A percentile compares a stretch with the other conserved stretches of the same genome.
Evolutionary conservation across 92 coral and sea anemone species (phyloP).

Genomic region (Epizoanthus ramosus): DNA sequence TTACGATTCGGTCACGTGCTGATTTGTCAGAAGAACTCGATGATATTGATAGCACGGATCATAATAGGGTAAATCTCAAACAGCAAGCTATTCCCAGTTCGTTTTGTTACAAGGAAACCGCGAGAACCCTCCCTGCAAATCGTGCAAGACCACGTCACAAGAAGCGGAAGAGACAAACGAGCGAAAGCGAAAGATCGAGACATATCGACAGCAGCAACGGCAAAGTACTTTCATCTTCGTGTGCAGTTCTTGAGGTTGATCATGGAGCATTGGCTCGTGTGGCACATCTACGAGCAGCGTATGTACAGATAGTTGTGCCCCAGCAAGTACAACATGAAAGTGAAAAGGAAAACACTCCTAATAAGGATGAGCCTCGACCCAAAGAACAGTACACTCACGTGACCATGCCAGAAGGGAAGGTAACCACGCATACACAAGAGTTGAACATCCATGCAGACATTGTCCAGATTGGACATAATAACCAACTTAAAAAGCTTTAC

Average conservation of each 20-base stretch:
- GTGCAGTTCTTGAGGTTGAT: not conserved
- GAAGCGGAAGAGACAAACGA: constrained; percentile 1
- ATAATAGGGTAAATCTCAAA: not conserved
- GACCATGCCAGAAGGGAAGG: not conserved
- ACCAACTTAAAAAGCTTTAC: not conserved
- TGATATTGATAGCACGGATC: not conserved
- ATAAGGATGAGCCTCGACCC: not conserved
- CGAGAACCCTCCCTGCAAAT: not conserved
- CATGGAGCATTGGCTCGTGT: not conserved
- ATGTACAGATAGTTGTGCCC: constrained; percentile 4
- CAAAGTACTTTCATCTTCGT: not conserved
- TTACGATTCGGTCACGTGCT: not conserved
- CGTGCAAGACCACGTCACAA: not conserved
- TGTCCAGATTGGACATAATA: constrained; percentile 19
- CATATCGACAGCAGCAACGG: too few relatives aligned
- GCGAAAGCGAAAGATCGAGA: not conserved
- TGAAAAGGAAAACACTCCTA: not conserved
- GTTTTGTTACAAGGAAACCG: not conserved
- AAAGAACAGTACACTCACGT: not conserved
- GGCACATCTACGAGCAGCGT: not conserved
- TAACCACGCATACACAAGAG: not conserved
- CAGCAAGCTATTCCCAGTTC: not conserved
- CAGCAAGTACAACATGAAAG: not conserved
- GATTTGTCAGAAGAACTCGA: not conserved
- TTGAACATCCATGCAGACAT: not conserved